Conservation (phyloP, 2,113 vertebrate species). For the Sclerurus mexicanus region DNA sequence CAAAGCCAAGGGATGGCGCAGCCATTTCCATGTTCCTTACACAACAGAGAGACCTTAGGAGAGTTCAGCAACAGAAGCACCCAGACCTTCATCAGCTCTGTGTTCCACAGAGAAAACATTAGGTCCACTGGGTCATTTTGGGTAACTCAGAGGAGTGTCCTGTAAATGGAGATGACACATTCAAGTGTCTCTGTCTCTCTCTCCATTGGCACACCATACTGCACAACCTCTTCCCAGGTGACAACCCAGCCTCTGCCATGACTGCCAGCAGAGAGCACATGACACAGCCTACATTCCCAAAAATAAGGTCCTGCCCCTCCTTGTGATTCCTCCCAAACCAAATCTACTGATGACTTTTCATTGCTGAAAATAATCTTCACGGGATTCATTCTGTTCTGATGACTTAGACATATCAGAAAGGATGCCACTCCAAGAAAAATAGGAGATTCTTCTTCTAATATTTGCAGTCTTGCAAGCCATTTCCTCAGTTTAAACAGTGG, state of each 20-base stretch:
- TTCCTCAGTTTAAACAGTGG: neutral
- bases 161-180: neutral
- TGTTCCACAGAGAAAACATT: neutral
- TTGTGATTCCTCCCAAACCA: neutral
- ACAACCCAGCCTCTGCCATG: neutral
- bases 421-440: neutral
- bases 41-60: neutral
- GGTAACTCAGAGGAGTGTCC: neutral
- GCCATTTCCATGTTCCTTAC: neutral
- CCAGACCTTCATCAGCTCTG: neutral
- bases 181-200: neutral
- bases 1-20: neutral
- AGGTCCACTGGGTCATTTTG: neutral
- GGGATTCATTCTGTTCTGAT: conserved; percentile 13
- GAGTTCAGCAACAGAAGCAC: neutral
- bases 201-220: too few relatives aligned
- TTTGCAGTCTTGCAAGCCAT: neutral
- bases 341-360: neutral
- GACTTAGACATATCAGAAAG: neutral
- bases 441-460: neutral
- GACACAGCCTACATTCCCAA: neutral
- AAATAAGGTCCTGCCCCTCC: neutral
- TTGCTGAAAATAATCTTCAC: neutral
- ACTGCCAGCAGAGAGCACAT: neutral
- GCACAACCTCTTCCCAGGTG: neutral